A percentile compares a stretch with the other conserved stretches of the same genome.
Evolutionary conservation across 1,140 invertebrate genomes (phyloP).

Genomic region (Sitodiplosis mosellana): DNA sequence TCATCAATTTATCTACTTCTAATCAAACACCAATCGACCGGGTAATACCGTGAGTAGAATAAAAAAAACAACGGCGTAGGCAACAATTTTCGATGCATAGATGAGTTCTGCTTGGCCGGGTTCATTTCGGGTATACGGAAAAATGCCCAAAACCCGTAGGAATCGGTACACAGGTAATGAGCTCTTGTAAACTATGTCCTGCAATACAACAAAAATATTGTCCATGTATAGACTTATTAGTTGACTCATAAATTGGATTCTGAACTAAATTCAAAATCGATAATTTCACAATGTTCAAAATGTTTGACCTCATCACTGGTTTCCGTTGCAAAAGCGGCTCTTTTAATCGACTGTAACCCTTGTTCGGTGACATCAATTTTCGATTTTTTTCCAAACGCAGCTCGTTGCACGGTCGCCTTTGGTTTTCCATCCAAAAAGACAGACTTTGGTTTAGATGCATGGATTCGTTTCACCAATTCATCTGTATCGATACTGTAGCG

Average conservation of each 20-base stretch:
- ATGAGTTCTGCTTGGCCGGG: constrained; percentile 27
- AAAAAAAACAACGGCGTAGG: constrained; percentile 34
- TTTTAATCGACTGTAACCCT: neutral
- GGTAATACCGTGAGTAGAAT: constrained; percentile 22
- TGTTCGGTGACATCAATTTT: neutral
- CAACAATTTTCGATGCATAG: constrained; percentile 29
- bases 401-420: neutral
- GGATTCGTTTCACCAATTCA: too few species aligned
- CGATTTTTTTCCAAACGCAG: neutral
- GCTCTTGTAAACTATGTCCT: constrained; percentile 35
- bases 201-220: too few species aligned
- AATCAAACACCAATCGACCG: neutral
- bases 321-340: neutral
- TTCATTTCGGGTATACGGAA: constrained; percentile 31
- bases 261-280: too few species aligned
- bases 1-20: neutral
- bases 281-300: too few species aligned
- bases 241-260: too few species aligned
- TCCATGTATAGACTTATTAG: too few species aligned
- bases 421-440: constrained; percentile 10
- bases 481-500: too few species aligned
- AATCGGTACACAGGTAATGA: constrained; percentile 36
- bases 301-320: neutral
- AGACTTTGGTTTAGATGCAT: neutral
- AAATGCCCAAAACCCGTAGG: constrained; percentile 33